A percentile compares a stretch with the other conserved stretches of the same genome.
Evolutionary conservation across 2,888 invertebrate genomes (phyloP).

Genomic region (Tinea trinotella): DNA sequence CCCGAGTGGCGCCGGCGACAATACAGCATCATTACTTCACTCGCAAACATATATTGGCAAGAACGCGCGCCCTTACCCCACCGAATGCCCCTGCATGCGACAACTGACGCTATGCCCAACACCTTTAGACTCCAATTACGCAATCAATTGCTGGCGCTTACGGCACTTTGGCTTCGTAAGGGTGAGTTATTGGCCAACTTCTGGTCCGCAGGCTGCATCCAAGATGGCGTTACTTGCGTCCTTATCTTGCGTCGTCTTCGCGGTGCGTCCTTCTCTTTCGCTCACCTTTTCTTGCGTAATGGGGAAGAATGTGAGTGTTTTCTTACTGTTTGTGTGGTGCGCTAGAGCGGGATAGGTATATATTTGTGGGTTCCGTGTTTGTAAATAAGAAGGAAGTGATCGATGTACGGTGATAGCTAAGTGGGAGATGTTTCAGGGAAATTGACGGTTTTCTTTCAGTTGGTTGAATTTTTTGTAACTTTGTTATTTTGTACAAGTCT

Average conservation of each 20-base stretch:
- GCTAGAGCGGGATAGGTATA: constrained; percentile 39
- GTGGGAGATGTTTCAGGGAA: neutral
- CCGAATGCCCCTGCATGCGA: neutral
- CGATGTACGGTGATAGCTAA: constrained; percentile 4
- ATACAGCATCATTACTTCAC: neutral
- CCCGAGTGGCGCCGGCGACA: neutral
- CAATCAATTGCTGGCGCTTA: neutral
- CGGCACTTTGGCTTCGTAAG: neutral
- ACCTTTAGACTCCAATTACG: neutral
- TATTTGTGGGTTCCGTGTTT: neutral
- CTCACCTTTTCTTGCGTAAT: constrained; percentile 50
- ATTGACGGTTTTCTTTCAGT: neutral
- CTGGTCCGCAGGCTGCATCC: constrained; percentile 67
- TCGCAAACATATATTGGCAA: neutral
- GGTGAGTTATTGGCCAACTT: constrained; percentile 62
- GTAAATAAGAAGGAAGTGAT: neutral
- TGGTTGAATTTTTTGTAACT: too few species aligned
- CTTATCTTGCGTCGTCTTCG: constrained; percentile 34
- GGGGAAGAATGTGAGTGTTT: constrained; percentile 42
- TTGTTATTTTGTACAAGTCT: too few species aligned
- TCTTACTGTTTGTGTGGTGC: constrained; percentile 42
- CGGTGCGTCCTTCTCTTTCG: constrained; percentile 29
- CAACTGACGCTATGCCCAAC: neutral
- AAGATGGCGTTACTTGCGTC: constrained; percentile 47
- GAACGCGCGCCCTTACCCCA: too few species aligned